Base-by-base conservation (phyloP, 92 coral and sea anemone species). In the Chrysogorgia sp. region DNA sequence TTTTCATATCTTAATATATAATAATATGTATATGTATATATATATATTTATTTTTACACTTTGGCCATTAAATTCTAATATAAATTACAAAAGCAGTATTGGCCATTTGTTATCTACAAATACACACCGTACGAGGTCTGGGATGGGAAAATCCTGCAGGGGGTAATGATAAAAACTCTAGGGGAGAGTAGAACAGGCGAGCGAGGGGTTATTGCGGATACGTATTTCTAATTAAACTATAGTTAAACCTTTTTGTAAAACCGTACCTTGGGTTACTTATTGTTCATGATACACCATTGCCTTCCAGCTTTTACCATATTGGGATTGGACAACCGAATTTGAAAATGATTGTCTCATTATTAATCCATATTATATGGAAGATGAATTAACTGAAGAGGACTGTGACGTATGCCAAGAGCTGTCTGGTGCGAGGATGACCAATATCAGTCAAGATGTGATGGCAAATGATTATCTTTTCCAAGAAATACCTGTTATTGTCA, bases 301-400 rank as follows among this genome's bases (percentile, higher is more conserved):
- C 14, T 24, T n/a, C 35, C 10, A 96, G 99, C 84, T 81, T 25
- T 82, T 96, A 14, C 99, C 97, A 0, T 96, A 91, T 40, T 96
- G 99, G 99, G 99, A 96, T 70, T 96, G 99, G 99, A 85, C 90
- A 22, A 80, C 63, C 17, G 83, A 85, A 25, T 96, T 87, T 66
- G 88, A 91, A 12, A 84, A 64, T 60, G 96, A 91, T 5, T 96
- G 99, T 76, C 13, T 92, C 28, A 80, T 96, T 63, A 88, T 87
- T 22, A 96, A 96, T 66, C 99, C 97, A 3, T 96, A 91, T 53
- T 81, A 33, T 72, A 83, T 72, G 30, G 77, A 86, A 31, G 90
- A 83, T 19, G 75, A 74, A n/a, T 10, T 96, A 19, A 83, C 92
- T 0, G 86, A 77, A 61, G 96, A 96, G 20, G 96, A 91, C 58